A percentile compares a stretch with the other conserved stretches of the same genome.
Conservation (phyloP, 1,140 invertebrate species). For the Paraescarpia echinospica region DNA sequence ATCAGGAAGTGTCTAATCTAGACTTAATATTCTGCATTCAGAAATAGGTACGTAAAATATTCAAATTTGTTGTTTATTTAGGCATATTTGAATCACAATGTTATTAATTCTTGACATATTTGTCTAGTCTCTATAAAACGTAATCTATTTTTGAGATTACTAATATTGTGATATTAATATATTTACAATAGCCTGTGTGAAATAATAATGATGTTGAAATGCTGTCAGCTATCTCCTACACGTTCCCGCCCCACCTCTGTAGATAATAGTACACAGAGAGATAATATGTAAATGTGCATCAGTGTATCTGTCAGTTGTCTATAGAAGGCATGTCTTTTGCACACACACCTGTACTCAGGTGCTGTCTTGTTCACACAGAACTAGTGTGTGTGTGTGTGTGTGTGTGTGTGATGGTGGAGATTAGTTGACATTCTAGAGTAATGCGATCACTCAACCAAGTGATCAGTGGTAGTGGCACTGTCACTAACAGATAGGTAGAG, state of each 20-base stretch:
- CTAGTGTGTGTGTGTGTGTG: background rate
- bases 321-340: too few relatives aligned
- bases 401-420: background rate
- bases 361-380: background rate
- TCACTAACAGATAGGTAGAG: background rate
- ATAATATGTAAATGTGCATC: background rate
- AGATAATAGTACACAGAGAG: background rate
- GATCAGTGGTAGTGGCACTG: background rate
- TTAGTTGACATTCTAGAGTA: background rate
- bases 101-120: background rate
- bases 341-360: background rate
- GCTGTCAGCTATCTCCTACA: background rate
- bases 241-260: background rate
- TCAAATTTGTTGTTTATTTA: background rate
- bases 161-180: background rate
- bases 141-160: background rate
- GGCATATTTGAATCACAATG: background rate
- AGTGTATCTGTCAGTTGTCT: background rate
- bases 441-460: background rate
- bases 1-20: background rate
- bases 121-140: background rate
- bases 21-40: background rate
- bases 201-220: background rate
- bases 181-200: background rate
- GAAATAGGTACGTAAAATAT: background rate